These are phyloP conservation scores for Pocota personata DNA, from an alignment of 2,888 invertebrate genomes.

Conservation along the genomic window DNA sequence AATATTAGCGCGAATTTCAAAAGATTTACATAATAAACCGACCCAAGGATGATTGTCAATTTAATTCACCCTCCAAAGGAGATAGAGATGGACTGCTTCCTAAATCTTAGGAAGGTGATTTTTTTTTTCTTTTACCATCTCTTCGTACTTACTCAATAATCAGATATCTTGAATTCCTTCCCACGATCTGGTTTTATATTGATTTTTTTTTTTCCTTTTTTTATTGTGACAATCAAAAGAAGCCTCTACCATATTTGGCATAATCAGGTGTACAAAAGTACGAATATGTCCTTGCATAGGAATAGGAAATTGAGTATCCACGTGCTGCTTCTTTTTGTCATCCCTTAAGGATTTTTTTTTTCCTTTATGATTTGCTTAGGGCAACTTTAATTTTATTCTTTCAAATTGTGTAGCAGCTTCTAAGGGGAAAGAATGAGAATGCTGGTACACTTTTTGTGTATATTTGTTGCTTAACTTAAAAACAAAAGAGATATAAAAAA, in stretches of 20 bases:
- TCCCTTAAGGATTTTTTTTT: not conserved
- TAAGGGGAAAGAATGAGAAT: not conserved
- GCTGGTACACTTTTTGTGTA: not conserved
- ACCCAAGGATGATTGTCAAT: not conserved
- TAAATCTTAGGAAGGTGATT: not conserved
- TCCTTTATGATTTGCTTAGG: not conserved
- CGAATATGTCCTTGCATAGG: slow-evolving; percentile 16
- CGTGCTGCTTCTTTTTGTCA: slow-evolving; percentile 6
- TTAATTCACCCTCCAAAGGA: not conserved
- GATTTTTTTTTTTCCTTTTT: not conserved
- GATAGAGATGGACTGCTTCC: not conserved
- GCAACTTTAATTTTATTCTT: slow-evolving; percentile 5
- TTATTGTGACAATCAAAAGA: slow-evolving; percentile 4
- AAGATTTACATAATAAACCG: slow-evolving; percentile 30
- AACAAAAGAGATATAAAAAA: not conserved
- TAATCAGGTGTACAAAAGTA: slow-evolving; percentile 19
- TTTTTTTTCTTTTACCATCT: not conserved
- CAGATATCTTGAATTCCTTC: slow-evolving; percentile 12
- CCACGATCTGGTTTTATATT: not conserved
- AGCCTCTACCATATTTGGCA: not conserved
- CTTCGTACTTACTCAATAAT: slow-evolving; percentile 8
- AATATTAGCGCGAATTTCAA: slow-evolving; percentile 2
- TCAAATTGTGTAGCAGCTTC: not conserved
- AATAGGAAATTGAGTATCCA: slow-evolving; percentile 25
- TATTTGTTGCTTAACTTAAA: not conserved